These are phyloP conservation scores for Cephalopholis sonnerati DNA, from an alignment of 2,113 vertebrate species.

Conservation along the genomic window DNA sequence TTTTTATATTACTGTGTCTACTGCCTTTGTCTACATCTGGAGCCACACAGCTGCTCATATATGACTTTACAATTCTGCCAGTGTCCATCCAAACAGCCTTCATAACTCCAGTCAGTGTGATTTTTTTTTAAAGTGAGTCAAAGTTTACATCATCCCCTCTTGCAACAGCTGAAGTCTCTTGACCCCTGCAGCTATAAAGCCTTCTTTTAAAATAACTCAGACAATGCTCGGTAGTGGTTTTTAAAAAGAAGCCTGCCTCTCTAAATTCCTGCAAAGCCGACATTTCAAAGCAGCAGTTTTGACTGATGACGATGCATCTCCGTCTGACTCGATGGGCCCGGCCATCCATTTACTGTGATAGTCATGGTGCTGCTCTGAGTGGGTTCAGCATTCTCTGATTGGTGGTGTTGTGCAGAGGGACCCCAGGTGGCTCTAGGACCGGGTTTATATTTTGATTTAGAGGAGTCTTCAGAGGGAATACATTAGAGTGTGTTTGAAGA, in stretches of 20 bases:
- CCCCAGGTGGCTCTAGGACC: conserved; percentile 72
- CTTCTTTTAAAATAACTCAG: background rate
- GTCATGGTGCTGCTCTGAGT: background rate
- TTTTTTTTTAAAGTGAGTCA: background rate
- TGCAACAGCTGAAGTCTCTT: background rate
- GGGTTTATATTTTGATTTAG: conserved; percentile 63
- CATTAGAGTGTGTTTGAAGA: conserved; percentile 76
- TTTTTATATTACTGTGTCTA: no score
- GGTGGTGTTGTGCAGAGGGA: conserved; percentile 38
- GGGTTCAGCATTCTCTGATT: conserved; percentile 23
- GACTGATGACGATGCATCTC: conserved; percentile 6
- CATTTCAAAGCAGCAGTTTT: conserved; percentile 19
- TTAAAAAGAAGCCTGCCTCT: conserved; percentile 2
- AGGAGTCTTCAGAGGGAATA: conserved; percentile 73
- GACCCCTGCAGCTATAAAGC: background rate
- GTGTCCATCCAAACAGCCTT: no score
- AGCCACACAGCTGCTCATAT: no score
- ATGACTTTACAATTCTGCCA: no score
- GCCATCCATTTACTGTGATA: conserved; percentile 20
- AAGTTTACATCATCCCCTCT: background rate
- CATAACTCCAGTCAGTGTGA: background rate
- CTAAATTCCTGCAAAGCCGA: conserved; percentile 11
- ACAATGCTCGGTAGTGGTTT: background rate
- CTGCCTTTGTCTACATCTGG: no score
- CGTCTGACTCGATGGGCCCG: background rate